These are phyloP conservation scores for Anas bernieri DNA, from an alignment of 2,797 vertebrate species.

Conservation along the genomic window DNA sequence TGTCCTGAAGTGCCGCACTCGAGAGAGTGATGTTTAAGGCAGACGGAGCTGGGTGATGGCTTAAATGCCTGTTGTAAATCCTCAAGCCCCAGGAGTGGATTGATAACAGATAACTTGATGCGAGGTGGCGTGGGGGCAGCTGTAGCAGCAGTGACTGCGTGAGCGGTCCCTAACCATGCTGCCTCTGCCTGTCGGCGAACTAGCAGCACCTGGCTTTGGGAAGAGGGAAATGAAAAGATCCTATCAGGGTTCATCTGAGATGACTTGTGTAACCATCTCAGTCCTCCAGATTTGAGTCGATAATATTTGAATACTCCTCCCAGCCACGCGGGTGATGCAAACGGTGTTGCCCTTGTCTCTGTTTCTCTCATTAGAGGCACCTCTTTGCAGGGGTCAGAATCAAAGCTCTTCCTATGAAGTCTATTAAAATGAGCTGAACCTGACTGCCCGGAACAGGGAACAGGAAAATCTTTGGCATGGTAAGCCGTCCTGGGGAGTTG, in stretches of 20 bases:
- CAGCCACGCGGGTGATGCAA: background rate
- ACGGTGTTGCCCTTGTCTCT: background rate
- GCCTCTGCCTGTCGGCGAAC: background rate
- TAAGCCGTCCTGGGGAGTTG: background rate
- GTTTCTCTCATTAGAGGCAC: background rate
- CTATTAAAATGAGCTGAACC: background rate
- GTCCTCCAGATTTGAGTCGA: background rate
- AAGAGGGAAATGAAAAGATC: background rate
- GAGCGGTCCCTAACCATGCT: background rate
- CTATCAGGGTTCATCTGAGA: background rate
- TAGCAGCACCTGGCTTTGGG: background rate
- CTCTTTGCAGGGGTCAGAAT: conserved; percentile 13
- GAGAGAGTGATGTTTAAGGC: background rate
- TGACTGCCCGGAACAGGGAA: background rate
- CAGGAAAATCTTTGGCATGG: background rate
- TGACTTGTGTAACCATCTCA: background rate
- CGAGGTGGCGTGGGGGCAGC: background rate
- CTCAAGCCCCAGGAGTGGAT: background rate
- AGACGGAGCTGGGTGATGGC: background rate
- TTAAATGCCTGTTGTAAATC: conserved; percentile 41
- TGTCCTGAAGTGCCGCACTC: background rate
- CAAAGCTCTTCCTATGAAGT: conserved; percentile 9
- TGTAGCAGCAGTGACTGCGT: background rate
- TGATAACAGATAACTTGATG: background rate
- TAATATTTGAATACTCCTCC: background rate